Base-by-base conservation (phyloP, 2,797 vertebrate genomes). In the Eleutherodactylus coqui region DNA sequence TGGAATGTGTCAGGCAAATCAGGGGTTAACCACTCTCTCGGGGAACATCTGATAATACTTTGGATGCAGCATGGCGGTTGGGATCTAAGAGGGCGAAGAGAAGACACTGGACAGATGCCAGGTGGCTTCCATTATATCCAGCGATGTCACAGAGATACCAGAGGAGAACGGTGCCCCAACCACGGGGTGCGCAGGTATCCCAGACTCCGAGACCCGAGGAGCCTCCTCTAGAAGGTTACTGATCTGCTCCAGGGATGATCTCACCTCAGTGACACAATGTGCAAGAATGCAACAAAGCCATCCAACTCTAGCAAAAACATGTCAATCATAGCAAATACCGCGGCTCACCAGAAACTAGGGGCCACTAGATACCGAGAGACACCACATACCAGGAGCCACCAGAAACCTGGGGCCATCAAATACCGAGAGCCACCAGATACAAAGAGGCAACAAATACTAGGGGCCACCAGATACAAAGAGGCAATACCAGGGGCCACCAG, bases 101-200 rank as follows among this genome's bases (percentile, higher is more conserved):
- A 83, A 58, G 69, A 73, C 36, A 58, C 36, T 17, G 49, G 53
- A 29, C 11, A 9, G 38, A 41, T 58, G 45, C 82, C 82, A 84
- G 53, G 34, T 60, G 82, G 70, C 70, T 75, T 83, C n/a, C 24
- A 83, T 83, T 72, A 72, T 73, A 43, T 67, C 13, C 36, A 47
- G 38, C 67, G 67, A 72, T 41, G 19, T 47, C 27, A 38, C 34
- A 45, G n/a, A 58, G 41, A 72, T 38, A 55, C 45, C 17, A 36
- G 58, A 38, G 78, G 38, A 45, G 51, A 24, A 60, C 55, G 51
- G 49, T 17, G 1, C 17, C 17, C 17, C 49, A 51, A 3, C 49
- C 16, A 51, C 14, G 17, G 49, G 49, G 49, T 8, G 49, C 14
- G 3, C 49, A 51, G 49, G 49, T 51, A 16, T 51, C 8, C 49